Conservation (phyloP, 1,140 invertebrate genomes). For the Drosophila parabipectinata region DNA sequence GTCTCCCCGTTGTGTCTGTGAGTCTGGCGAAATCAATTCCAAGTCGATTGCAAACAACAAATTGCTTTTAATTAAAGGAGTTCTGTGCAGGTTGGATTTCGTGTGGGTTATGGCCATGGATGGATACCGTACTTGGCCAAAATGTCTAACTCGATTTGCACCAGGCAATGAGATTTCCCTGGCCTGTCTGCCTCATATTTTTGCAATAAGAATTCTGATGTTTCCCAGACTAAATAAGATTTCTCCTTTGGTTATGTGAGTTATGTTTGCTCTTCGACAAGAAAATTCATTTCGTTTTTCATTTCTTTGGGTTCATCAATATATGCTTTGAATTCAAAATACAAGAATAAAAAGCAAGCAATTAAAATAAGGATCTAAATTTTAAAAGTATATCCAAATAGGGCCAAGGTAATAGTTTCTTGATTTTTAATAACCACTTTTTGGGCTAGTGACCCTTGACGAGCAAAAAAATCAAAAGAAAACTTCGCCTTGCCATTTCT, state of each 20-base stretch:
- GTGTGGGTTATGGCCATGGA: background rate
- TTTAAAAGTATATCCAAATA: background rate
- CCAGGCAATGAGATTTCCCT: constrained; percentile 28
- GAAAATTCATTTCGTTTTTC: background rate
- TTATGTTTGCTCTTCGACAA: constrained; percentile 7
- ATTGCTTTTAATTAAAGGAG: constrained; percentile 81
- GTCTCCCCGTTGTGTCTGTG: constrained; percentile 24
- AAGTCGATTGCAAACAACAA: constrained; percentile 75
- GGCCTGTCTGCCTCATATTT: constrained; percentile 34
- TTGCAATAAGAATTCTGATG: constrained; percentile 31
- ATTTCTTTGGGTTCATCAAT: background rate
- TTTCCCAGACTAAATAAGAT: constrained; percentile 37
- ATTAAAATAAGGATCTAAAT: background rate
- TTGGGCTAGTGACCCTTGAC: background rate
- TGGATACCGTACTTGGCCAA: constrained; percentile 23
- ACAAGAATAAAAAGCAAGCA: background rate
- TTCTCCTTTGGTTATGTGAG: constrained; percentile 5
- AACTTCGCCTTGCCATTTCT: constrained; percentile 19
- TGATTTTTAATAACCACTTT: background rate
- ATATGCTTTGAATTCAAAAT: background rate
- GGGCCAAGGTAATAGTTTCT: background rate
- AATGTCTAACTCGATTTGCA: constrained; percentile 54
- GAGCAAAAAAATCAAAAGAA: background rate
- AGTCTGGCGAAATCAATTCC: constrained; percentile 68
- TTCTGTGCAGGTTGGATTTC: constrained; percentile 44